Evolutionary conservation across 2,797 vertebrate genomes (phyloP).

Genomic region (Margarornis squamiger): DNA sequence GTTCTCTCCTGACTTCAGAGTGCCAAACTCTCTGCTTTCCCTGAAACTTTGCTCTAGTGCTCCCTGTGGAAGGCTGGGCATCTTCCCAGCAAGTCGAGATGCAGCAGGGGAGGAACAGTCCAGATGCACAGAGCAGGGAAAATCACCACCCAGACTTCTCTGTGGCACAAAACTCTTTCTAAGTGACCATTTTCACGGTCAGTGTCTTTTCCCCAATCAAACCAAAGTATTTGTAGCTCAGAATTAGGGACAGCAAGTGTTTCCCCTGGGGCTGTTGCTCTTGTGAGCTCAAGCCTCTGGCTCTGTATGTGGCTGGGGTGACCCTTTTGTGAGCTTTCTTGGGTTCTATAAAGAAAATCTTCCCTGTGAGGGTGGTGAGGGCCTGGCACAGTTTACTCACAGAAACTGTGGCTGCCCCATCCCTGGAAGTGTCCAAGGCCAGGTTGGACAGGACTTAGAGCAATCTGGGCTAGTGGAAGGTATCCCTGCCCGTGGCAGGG

Average conservation of each 20-base stretch:
- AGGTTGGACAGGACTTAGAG: neutral
- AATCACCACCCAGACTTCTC: neutral
- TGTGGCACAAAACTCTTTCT: neutral
- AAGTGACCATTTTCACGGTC: fast-evolving
- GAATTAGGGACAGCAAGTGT: fast-evolving
- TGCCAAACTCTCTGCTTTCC: neutral
- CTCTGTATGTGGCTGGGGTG: fast-evolving
- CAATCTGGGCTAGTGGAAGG: neutral
- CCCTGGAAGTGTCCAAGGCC: neutral
- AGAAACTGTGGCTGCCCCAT: neutral
- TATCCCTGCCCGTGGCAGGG: neutral
- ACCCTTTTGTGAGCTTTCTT: fast-evolving
- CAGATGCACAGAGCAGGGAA: neutral
- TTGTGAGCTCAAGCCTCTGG: fast-evolving
- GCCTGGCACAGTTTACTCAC: neutral
- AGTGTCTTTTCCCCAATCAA: neutral
- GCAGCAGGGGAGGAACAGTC: neutral
- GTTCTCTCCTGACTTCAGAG: fast-evolving
- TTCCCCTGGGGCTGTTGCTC: neutral
- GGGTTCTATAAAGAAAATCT: neutral
- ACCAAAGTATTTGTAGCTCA: neutral
- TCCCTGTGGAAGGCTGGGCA: neutral
- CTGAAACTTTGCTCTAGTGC: neutral
- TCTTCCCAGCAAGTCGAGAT: neutral
- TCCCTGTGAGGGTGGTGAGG: neutral